These are phyloP conservation scores for Campaea margaritaria DNA, from an alignment of 2,888 invertebrate species.

Conservation along the genomic window DNA sequence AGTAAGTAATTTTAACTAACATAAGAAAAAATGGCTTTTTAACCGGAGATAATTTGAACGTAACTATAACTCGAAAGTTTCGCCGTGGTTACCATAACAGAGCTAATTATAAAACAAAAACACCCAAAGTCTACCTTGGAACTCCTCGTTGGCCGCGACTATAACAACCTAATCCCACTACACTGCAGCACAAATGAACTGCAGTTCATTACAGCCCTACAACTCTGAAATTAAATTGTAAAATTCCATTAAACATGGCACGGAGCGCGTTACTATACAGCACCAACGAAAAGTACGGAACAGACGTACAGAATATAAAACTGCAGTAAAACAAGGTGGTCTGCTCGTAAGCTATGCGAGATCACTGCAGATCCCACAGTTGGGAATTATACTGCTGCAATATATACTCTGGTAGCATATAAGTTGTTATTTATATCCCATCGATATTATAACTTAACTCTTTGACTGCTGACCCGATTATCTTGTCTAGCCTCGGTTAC, in stretches of 20 bases:
- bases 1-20: too few relatives aligned
- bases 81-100: too few relatives aligned
- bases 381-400: constrained; percentile 18
- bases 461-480: too few relatives aligned
- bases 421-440: too few relatives aligned
- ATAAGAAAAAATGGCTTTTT: too few relatives aligned
- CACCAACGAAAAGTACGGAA: constrained; percentile 8
- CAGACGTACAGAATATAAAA: constrained; percentile 18
- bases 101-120: neutral
- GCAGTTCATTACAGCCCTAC: constrained; percentile 19
- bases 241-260: constrained; percentile 25
- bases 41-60: too few relatives aligned
- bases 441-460: too few relatives aligned
- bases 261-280: constrained; percentile 2
- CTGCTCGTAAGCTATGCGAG: constrained; percentile 16
- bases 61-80: too few relatives aligned
- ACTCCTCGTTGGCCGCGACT: neutral
- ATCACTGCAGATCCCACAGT: constrained; percentile 14
- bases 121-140: neutral
- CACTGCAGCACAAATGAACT: constrained; percentile 20
- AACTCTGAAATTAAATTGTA: constrained; percentile 22
- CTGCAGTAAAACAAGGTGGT: constrained; percentile 18
- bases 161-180: constrained; percentile 10
- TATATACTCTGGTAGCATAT: constrained; percentile 10
- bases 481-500: too few relatives aligned